phyloP scores from a whole-genome alignment of 2,797 vertebrate genomes.

The Urosaurus nigricauda region DNA sequence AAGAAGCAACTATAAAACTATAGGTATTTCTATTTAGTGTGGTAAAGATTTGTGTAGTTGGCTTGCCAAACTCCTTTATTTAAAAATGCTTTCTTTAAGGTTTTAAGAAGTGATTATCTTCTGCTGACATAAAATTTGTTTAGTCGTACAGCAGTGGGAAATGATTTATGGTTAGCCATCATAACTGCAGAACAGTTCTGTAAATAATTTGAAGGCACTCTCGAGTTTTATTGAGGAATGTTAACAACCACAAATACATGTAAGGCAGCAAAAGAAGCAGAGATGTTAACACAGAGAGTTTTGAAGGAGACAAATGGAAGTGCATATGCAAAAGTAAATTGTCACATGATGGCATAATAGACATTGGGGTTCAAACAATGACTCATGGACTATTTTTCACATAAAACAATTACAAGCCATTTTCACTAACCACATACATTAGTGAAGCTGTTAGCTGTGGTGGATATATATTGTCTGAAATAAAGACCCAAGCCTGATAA shows the following conservation, averaged over 20 bases:
- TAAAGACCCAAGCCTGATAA: not conserved
- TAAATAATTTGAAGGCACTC: conserved; percentile 31
- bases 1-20: conserved; percentile 49
- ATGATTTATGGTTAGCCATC: conserved; percentile 5
- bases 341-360: conserved; percentile 17
- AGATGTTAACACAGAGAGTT: not conserved
- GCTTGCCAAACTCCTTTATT: conserved; percentile 41
- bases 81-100: conserved; percentile 54
- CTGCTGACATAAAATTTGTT: conserved; percentile 46
- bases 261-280: conserved; percentile 15
- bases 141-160: conserved; percentile 40
- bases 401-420: conserved; percentile 21
- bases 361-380: not conserved
- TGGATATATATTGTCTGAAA: conserved; percentile 4
- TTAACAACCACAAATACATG: not conserved
- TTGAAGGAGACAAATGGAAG: conserved; percentile 42
- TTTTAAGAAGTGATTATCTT: conserved; percentile 47
- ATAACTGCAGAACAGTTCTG: conserved; percentile 37
- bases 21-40: not conserved
- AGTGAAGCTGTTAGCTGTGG: not conserved
- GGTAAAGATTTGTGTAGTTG: conserved; percentile 18
- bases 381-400: not conserved
- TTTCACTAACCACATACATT: not conserved
- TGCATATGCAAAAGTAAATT: conserved; percentile 2
- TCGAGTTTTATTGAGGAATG: conserved; percentile 9